Evolutionary conservation across 2,797 vertebrate genomes (phyloP).

Genomic region (Falco novaeseelandiae): DNA sequence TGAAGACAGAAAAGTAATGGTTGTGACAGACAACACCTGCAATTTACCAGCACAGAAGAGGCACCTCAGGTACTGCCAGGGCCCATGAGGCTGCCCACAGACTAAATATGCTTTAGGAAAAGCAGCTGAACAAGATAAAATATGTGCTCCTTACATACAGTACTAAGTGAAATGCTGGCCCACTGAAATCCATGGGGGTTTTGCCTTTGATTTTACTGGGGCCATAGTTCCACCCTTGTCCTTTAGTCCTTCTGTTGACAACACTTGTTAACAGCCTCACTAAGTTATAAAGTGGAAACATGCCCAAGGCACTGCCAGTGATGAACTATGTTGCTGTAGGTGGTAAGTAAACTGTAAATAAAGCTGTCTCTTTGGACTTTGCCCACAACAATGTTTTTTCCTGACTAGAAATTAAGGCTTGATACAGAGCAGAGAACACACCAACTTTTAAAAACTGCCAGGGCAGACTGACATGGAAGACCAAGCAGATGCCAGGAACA

Average conservation of each 20-base stretch:
- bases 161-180: background rate
- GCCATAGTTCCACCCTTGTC: background rate
- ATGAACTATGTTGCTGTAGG: constrained; percentile 8
- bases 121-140: background rate
- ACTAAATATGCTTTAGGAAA: background rate
- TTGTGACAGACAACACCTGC: background rate
- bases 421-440: background rate
- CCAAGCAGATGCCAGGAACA: background rate
- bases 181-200: background rate
- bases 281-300: background rate
- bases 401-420: background rate
- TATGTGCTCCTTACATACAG: background rate
- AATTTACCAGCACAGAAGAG: background rate
- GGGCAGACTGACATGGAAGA: constrained; percentile 48
- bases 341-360: constrained; percentile 53
- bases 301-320: background rate
- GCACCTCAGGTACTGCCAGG: background rate
- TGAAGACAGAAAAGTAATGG: background rate
- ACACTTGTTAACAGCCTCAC: background rate
- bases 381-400: background rate
- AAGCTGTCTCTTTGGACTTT: constrained; percentile 22
- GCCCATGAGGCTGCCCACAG: background rate
- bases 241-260: background rate
- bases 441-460: background rate
- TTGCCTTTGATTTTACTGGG: background rate